A percentile compares a stretch with the other conserved stretches of the same genome.
These are phyloP conservation scores for Dexiosoma caninum DNA, from an alignment of 2,888 invertebrate species.

Conservation along the genomic window DNA sequence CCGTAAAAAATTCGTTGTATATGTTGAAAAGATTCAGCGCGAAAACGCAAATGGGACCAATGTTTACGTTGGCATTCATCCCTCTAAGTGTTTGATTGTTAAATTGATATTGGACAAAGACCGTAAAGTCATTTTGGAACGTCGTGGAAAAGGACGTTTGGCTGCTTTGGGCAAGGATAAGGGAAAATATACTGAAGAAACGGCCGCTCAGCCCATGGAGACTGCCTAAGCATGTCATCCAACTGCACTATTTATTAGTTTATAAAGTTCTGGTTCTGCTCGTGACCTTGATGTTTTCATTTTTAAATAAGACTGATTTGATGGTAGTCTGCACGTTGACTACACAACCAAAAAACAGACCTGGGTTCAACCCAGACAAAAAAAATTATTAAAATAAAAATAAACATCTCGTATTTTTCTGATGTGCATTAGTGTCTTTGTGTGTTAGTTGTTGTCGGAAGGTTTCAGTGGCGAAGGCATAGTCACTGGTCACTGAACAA, in stretches of 20 bases:
- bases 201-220: constrained; percentile 83
- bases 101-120: constrained; percentile 99
- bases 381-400: too few relatives aligned
- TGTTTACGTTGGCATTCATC: constrained; percentile 99
- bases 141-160: constrained; percentile 95
- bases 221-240: constrained; percentile 59
- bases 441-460: too few relatives aligned
- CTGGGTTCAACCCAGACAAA: too few relatives aligned
- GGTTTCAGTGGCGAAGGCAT: too few relatives aligned
- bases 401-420: too few relatives aligned
- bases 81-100: constrained; percentile 98
- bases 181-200: constrained; percentile 96
- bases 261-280: constrained; percentile 33
- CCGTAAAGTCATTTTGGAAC: constrained; percentile 96
- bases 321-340: too few relatives aligned
- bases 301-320: too few relatives aligned
- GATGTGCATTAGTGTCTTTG: too few relatives aligned
- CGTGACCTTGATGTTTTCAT: too few relatives aligned
- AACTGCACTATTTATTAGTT: constrained; percentile 25
- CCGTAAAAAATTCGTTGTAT: constrained; percentile 98
- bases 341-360: too few relatives aligned
- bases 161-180: constrained; percentile 97
- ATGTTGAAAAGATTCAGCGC: constrained; percentile 99
- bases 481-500: too few relatives aligned
- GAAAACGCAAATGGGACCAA: constrained; percentile 99